Conservation (phyloP, 2,113 vertebrate genomes). For the Cochlearius cochlearius region DNA sequence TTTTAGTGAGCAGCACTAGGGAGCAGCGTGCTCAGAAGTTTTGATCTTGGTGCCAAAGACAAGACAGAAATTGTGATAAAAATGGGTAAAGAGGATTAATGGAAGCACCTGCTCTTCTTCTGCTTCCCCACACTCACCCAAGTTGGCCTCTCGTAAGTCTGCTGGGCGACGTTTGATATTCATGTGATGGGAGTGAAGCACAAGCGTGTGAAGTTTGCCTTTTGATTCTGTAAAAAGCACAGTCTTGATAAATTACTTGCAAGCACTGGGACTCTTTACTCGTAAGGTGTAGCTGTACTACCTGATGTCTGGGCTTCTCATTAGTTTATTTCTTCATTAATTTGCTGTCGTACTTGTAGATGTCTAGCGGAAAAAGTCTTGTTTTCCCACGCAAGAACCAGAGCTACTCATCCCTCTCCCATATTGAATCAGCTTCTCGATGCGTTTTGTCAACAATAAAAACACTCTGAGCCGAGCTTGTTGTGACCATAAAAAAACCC, state of each 20-base stretch:
- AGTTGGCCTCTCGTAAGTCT: neutral
- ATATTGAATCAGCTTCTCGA: neutral
- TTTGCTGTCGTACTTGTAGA: neutral
- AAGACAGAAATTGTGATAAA: neutral
- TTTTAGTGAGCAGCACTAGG: neutral
- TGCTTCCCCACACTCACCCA: fast-evolving
- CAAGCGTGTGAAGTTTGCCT: neutral
- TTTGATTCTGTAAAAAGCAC: neutral
- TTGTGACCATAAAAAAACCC: neutral
- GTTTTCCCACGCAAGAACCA: neutral
- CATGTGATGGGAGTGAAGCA: neutral
- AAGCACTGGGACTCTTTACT: neutral
- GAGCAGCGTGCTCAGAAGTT: neutral
- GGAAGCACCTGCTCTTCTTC: neutral
- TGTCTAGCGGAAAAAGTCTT: neutral
- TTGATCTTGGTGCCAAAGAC: neutral
- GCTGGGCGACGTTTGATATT: neutral
- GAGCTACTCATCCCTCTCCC: neutral
- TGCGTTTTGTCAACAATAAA: neutral
- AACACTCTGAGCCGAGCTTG: neutral
- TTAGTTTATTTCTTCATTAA: neutral
- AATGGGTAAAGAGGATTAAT: neutral
- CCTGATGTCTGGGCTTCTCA: neutral
- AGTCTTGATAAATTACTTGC: neutral
- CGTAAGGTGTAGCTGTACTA: neutral